A percentile compares a stretch with the other conserved stretches of the same genome.
These are phyloP conservation scores for Polypterus bichir DNA, from an alignment of 2,113 vertebrate genomes.

Conservation along the genomic window DNA sequence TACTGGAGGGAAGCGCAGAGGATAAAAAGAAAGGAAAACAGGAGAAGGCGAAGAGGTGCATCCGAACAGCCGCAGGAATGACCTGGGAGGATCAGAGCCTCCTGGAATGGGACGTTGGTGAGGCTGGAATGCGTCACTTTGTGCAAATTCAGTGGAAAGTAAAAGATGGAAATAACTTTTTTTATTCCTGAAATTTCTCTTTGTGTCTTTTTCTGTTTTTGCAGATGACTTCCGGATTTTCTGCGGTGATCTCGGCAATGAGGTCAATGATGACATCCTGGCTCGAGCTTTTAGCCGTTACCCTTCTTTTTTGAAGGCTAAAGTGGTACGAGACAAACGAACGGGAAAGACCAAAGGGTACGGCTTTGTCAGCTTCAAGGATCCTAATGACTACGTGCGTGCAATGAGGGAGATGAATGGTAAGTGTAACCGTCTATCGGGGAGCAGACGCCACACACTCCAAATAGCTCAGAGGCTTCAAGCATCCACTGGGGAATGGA, in stretches of 20 bases:
- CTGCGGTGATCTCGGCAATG: constrained; percentile 83
- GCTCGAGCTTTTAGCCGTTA: constrained; percentile 79
- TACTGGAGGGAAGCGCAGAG: constrained; percentile 53
- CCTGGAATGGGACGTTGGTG: constrained; percentile 76
- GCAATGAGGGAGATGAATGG: constrained; percentile 92
- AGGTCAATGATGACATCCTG: constrained; percentile 84
- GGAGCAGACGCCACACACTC: not conserved
- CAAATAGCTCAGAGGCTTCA: not conserved
- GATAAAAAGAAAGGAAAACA: constrained; percentile 67
- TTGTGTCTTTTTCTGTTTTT: not conserved
- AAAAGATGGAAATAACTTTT: not conserved
- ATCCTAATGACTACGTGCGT: constrained; percentile 80
- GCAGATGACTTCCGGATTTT: constrained; percentile 87
- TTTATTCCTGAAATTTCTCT: not conserved
- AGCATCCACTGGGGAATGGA: not conserved
- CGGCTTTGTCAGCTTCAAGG: constrained; percentile 87
- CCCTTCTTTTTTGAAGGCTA: constrained; percentile 82
- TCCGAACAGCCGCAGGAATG: constrained; percentile 72
- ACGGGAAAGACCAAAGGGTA: constrained; percentile 88
- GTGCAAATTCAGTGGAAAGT: no score
- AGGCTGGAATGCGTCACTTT: constrained; percentile 1
- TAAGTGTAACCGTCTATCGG: constrained; percentile 27
- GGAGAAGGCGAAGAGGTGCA: constrained; percentile 75
- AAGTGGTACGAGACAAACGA: constrained; percentile 83
- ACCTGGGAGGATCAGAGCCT: constrained; percentile 78